Evolutionary conservation across 2,888 invertebrate species (phyloP), one percentile per base, ranked within the genome.

Genomic region (Acanthococcus lagerstroemiae): DNA sequence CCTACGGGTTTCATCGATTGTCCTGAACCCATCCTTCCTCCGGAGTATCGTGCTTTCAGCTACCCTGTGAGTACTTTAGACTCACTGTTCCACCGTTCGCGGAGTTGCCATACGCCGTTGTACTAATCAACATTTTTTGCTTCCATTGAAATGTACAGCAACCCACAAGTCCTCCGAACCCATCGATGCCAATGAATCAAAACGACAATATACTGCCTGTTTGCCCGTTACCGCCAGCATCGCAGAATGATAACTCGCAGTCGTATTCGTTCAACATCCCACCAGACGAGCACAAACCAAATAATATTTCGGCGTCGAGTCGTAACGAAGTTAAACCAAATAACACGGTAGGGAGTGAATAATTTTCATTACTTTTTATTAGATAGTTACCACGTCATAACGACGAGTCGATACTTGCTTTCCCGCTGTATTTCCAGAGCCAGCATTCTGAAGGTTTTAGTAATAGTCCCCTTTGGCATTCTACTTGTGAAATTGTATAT

Each of bases 1-100:
- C 87, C 87, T 30, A 83, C 85, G 65, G 91, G 91, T 0, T 92
- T 92, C 74, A 84, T 89, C 70, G 90, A 88, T 0, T 91, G 82
- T 76, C 90, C 91, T 1, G 81, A 84, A 67, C 88, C 89, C 1
- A 74, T 81, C 9, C 76, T 87, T 72, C 66, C 66, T 30, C 55
- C 57, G 1, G 56, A 66, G 50, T 52, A 52, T 12, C 26, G 30
- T 68, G 84, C 86, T 0, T 88, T 87, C 73, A 82, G 79, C 72
- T 89, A 88, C 77, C 88, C 85, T 15, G 79, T 79, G 73, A 76
- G 24, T n/a, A n/a, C n/a, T n/a, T n/a, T n/a, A n/a, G n/a, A n/a
- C n/a, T n/a, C 46, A 48, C 15, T 24, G 12, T 65, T n/a, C 6
- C 27, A 26, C 7, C 7, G 12, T 37, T 37, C 7, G 37, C 15